Conservation (phyloP, 1,140 invertebrate species). For the Zeugodacus cucurbitae region DNA sequence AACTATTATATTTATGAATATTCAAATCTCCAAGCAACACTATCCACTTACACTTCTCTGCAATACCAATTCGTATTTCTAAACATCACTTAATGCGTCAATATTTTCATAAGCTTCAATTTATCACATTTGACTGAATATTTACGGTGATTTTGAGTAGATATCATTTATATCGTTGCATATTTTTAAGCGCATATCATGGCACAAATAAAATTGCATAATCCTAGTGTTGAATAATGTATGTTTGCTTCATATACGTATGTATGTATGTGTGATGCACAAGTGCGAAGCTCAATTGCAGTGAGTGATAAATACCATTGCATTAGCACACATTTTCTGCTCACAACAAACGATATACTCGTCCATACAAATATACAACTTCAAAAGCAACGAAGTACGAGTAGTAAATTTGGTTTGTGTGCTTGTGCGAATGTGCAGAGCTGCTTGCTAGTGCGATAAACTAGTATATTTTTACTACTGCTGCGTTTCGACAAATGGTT, state of each 20-base stretch:
- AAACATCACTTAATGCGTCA: too few relatives aligned
- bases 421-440: background rate
- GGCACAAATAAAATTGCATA: background rate
- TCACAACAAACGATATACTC: background rate
- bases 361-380: background rate
- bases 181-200: background rate
- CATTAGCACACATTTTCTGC: background rate
- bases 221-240: too few relatives aligned
- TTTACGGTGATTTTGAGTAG: background rate
- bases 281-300: background rate
- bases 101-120: background rate
- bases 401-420: too few relatives aligned
- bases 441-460: background rate
- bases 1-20: too few relatives aligned
- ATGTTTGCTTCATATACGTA: too few relatives aligned
- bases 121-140: background rate
- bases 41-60: too few relatives aligned
- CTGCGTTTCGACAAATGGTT: background rate
- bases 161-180: conserved; percentile 5
- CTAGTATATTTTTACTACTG: background rate
- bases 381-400: background rate
- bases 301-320: background rate
- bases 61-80: too few relatives aligned
- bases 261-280: background rate
- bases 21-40: too few relatives aligned